These are phyloP conservation scores for Drosophila orosa DNA, from an alignment of 1,140 invertebrate species.

Conservation along the genomic window DNA sequence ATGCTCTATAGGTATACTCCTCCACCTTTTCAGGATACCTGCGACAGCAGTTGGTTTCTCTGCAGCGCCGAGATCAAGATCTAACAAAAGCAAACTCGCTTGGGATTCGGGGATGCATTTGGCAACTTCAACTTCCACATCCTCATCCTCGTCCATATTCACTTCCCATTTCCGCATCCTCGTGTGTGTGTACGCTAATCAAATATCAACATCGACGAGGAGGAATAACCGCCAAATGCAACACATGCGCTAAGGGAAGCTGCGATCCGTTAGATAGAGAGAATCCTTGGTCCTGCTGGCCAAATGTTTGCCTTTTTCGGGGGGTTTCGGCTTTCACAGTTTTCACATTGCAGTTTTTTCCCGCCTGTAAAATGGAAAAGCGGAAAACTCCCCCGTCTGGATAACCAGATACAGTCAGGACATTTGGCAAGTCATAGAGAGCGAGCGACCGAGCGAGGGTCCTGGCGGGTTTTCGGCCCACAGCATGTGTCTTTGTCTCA, in stretches of 20 bases:
- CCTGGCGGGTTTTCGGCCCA: conserved; percentile 37
- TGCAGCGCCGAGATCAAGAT: conserved; percentile 53
- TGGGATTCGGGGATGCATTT: conserved; percentile 40
- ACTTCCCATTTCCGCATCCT: conserved; percentile 43
- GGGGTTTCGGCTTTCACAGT: conserved; percentile 45
- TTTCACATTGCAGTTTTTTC: conserved; percentile 60
- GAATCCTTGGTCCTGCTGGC: conserved; percentile 19
- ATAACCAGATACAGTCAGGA: conserved; percentile 35
- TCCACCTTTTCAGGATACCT: conserved; percentile 47
- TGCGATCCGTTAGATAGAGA: conserved; percentile 61
- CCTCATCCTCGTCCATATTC: conserved; percentile 23
- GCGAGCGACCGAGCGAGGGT: conserved; percentile 8
- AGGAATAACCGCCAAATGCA: conserved; percentile 70
- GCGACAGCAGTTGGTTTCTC: conserved; percentile 49
- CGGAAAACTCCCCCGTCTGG: conserved; percentile 36
- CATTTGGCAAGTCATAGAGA: conserved; percentile 66
- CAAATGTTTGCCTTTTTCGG: conserved; percentile 50
- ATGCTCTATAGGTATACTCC: not conserved
- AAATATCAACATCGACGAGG: conserved; percentile 61
- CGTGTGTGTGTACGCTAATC: conserved; percentile 60
- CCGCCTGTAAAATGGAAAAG: conserved; percentile 57
- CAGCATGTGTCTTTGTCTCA: conserved; percentile 56
- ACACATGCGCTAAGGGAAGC: conserved; percentile 61
- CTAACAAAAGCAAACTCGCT: conserved; percentile 57
- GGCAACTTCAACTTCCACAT: conserved; percentile 42